Base-by-base conservation (phyloP, 2,797 vertebrate genomes). In the Aeoliscus strigatus region DNA sequence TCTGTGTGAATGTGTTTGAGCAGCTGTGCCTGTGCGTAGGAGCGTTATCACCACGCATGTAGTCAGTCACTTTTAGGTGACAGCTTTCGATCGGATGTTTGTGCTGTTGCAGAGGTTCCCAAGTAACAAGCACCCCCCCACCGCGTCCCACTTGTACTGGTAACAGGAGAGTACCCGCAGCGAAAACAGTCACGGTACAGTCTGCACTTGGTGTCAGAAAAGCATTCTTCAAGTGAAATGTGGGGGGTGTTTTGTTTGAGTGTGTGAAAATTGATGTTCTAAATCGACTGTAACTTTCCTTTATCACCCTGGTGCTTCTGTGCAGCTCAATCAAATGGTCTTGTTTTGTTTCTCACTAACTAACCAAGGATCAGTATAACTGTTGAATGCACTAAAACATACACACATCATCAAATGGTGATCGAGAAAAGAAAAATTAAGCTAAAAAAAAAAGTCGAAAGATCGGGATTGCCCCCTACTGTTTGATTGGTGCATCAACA, bases 21-120 rank as follows among this genome's bases (percentile, higher is more conserved):
- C 51, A 12, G 13, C 24, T 26, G 33, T 14, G 13, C 30, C 39
- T 43, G 26, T 31, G 30, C 3, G 3, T 32, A 53, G 26, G 30
- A 37, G 44, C 37, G 51, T 73, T 64, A 73, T 60, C 65, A 64
- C 55, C 41, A 38, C 41, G 41, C 69, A 52, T 70, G 52, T 48
- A 55, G 51, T 57, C 70, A 54, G 60, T 77, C 70, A 57, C 60
- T 62, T 79, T 75, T 79, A 81, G 75, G 74, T 75, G 83, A 80
- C 81, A 79, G 77, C 61, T 70, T 77, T 80, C 45, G 71, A 82
- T 80, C 31, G 57, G 54, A 46, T 72, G 67, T 73, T 68, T 63
- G 73, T 74, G 73, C 70, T 71, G 61, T 40, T 62, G 64, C 49
- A 34, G 68, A 58, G 51, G 52, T 73, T 79, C 79, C 66, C 75